Base-by-base conservation (phyloP, 2,113 vertebrate genomes). In the Bujurquina vittata region DNA sequence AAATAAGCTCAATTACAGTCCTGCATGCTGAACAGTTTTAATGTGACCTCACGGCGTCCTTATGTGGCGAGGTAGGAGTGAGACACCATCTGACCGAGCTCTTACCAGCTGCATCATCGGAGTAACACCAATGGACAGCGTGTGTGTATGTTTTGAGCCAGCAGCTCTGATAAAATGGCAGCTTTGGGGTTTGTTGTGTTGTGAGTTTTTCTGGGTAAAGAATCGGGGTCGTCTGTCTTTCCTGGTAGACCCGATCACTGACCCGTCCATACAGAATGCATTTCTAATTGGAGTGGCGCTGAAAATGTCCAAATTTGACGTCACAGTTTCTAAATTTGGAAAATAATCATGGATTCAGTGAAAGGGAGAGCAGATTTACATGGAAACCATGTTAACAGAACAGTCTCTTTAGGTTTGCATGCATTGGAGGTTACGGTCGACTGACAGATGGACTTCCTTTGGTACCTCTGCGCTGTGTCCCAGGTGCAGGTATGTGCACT, bases 401-500 rank as follows among this genome's bases (percentile, higher is more conserved):
- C 35, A 0, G 35, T 10, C 18, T 69, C 17, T 69, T 49, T 49
- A 46, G 26, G 62, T 6, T 1, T 1, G 18, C 20, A n/a, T 2
- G 5, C 0, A 7, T n/a, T 46, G 43, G 43, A 46, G 43, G 43
- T 3, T n/a, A 7, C 33, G n/a, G 18, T 17, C 61, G 35, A 11
- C 23, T 7, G 35, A 10, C 33, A 37, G 35, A 6, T 10, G 35
- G 72, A 46, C 40, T 9, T 22, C 14, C 35, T 59, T 7, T 23
- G 33, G 46, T 72, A 97, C 97, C 96, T 96, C 92, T 0, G 78
- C 15, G 76, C 75, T 85, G 89, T 84, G 90, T 76, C 93, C 95
- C 26, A 97, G 79, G 63, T 96, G 94, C 75, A 98, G 83, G 88
- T 96, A 96, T 2, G 95, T 93, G n/a, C 97, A 98, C 79, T 96